Evolutionary conservation across 2,113 vertebrate genomes (phyloP).

Genomic region (Prionailurus viverrinus): DNA sequence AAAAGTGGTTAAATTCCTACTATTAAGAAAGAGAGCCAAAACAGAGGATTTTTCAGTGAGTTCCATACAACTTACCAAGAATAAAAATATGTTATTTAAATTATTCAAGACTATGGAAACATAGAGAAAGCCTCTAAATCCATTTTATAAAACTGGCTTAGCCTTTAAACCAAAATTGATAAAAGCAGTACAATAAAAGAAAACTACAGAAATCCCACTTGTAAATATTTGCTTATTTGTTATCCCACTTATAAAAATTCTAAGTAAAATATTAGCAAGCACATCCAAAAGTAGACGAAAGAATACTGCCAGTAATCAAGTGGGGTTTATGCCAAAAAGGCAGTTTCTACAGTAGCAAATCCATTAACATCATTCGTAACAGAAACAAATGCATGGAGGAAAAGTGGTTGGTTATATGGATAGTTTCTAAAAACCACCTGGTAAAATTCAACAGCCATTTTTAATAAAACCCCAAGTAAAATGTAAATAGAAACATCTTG

Average conservation of each 20-base stretch:
- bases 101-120: conserved; percentile 51
- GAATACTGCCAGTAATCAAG: neutral
- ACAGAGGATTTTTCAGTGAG: neutral
- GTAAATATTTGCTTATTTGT: neutral
- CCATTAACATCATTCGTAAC: neutral
- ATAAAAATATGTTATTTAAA: conserved; percentile 58
- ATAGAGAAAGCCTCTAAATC: neutral
- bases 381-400: neutral
- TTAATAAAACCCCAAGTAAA: conserved; percentile 36
- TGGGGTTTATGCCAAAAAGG: neutral
- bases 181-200: conserved; percentile 21
- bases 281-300: neutral
- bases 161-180: conserved; percentile 18
- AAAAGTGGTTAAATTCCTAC: conserved; percentile 15
- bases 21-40: neutral
- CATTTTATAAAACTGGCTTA: conserved; percentile 24
- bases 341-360: neutral
- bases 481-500: neutral
- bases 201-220: neutral
- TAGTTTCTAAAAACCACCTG: neutral
- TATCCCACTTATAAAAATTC: conserved; percentile 12
- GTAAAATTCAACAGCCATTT: neutral
- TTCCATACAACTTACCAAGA: conserved; percentile 34
- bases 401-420: neutral
- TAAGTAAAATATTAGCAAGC: conserved; percentile 60